Base-by-base conservation (phyloP, 2,797 vertebrate genomes). In the Myotis vivesi region DNA sequence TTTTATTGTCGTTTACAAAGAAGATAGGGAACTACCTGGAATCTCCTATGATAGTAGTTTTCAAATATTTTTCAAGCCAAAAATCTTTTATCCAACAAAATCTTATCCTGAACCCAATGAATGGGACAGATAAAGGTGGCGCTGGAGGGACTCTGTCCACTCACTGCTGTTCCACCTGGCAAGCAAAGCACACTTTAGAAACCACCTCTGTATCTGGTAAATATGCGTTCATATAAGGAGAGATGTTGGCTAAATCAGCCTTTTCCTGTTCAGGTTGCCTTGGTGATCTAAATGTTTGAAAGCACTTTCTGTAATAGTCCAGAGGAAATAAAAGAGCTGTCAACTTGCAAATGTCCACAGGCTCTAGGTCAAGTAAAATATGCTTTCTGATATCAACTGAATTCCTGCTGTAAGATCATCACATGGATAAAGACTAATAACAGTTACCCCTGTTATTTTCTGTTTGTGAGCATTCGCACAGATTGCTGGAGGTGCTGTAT, bases 11-110 rank as follows among this genome's bases (percentile, higher is more conserved):
- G 6, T 75, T 94, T 94, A 94, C 72, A 84, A 46, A 94, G 55
- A 68, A 62, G 57, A 86, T 36, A 3, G 38, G 16, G 72, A 44
- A 76, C 41, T 20, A 1, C 30, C 36, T 83, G 71, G 66, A n/a
- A 49, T 69, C 22, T 71, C 59, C 75, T 76, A 84, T 0, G 89
- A 59, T 55, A 81, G 17, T 55, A 76, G 8, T 87, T 95, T 92
- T 79, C 62, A 79, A 36, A 89, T 77, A 96, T 38, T 87, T 92
- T 75, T 66, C 16, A 85, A 81, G 59, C 5, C 62, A 91, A 72
- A 89, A 87, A 44, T 80, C 7, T 55, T 84, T 46, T 30, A 79
- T 76, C 55, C 75, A 75, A 36, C 57, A 75, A 92, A 92, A 68
- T 5, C 17, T 82, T 89, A 85, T 57, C 49, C 16, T 87, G 44